These are phyloP conservation scores for Tapera naevia DNA, from an alignment of 2,797 vertebrate species.

Conservation along the genomic window DNA sequence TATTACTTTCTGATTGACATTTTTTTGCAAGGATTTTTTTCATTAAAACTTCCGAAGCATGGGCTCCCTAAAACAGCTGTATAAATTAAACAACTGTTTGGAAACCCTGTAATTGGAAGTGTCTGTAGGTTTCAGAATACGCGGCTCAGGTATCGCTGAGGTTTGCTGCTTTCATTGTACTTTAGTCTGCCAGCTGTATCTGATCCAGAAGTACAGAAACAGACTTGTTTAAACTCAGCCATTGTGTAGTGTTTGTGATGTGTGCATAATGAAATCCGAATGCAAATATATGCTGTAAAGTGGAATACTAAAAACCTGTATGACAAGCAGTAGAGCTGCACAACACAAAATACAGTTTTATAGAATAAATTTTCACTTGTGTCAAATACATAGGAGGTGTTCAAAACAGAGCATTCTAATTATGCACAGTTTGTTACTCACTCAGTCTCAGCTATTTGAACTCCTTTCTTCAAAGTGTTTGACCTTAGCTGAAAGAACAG, in stretches of 20 bases:
- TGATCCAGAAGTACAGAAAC: constrained; percentile 56
- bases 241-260: constrained; percentile 58
- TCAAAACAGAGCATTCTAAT: constrained; percentile 55
- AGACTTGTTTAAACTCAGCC: constrained; percentile 62
- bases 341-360: constrained; percentile 51
- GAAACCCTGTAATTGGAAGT: constrained; percentile 44
- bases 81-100: neutral
- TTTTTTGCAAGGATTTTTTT: neutral
- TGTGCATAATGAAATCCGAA: constrained; percentile 55
- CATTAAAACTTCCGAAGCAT: neutral
- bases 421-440: constrained; percentile 43
- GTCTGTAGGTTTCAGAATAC: constrained; percentile 21
- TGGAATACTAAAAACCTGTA: constrained; percentile 49
- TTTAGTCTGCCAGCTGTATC: constrained; percentile 48
- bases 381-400: constrained; percentile 33
- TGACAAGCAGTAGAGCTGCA: constrained; percentile 52
- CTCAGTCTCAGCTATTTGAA: constrained; percentile 21
- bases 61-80: neutral
- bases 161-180: constrained; percentile 42
- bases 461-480: constrained; percentile 16
- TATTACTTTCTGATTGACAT: neutral
- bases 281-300: constrained; percentile 63
- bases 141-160: constrained; percentile 8
- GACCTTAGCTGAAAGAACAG: constrained; percentile 23
- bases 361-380: constrained; percentile 52